phyloP scores from a whole-genome alignment of 2,113 vertebrate genomes.

The Stigmatopora argus region DNA sequence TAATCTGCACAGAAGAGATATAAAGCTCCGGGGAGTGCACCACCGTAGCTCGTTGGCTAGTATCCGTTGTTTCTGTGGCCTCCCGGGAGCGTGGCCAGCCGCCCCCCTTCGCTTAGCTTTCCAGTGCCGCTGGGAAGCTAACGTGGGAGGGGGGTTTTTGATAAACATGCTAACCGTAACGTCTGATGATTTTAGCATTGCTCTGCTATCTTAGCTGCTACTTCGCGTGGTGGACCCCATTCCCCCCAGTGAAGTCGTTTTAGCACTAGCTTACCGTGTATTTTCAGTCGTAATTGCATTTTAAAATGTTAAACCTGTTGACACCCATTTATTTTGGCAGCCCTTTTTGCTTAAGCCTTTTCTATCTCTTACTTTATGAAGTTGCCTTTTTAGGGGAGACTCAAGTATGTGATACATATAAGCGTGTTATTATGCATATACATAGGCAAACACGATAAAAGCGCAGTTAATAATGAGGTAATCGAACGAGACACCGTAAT shows the following conservation, averaged over 20 bases:
- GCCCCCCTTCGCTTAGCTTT: conserved; percentile 30
- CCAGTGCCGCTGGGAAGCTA: not conserved
- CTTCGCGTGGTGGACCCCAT: not conserved
- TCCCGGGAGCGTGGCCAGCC: conserved; percentile 25
- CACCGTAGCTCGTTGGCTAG: conserved; percentile 16
- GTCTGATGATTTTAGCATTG: not conserved
- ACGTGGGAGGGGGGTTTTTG: too few species aligned
- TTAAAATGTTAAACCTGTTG: not conserved
- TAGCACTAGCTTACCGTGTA: not conserved
- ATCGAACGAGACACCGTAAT: too few species aligned
- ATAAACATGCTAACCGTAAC: not conserved
- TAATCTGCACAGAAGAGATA: conserved; percentile 1
- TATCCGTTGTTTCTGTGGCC: conserved; percentile 29
- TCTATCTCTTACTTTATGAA: not conserved
- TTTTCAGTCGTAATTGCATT: not conserved
- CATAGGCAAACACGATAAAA: not conserved
- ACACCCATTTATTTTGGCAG: too few species aligned
- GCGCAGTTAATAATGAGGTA: not conserved
- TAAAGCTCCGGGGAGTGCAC: not conserved
- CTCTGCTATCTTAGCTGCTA: not conserved
- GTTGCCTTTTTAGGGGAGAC: not conserved
- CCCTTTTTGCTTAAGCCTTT: not conserved
- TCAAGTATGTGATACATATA: not conserved
- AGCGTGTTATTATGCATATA: not conserved
- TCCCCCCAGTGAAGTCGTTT: not conserved